Base-by-base conservation (phyloP, 2,113 vertebrate genomes). In the Stegastes partitus region DNA sequence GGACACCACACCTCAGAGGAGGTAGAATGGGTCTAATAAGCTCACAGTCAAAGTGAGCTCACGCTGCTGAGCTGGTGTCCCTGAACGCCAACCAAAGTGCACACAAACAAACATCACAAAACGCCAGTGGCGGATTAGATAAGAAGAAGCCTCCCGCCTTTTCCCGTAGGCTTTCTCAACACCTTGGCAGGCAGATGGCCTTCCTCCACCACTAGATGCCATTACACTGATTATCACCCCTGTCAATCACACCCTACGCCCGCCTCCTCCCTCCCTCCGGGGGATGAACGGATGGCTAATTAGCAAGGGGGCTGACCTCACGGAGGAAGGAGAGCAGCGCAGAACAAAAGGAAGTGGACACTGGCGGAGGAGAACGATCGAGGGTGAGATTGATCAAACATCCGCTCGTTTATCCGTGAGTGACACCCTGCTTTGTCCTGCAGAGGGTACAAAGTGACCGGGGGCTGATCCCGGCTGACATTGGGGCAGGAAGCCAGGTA, bases 171-270 rank as follows among this genome's bases (percentile, higher is more conserved):
- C 83, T 83, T 71, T 87, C 69, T 83, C 69, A 25, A 87, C 91
- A 90, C 89, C 89, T 93, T 83, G 75, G 86, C 80, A 73, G 81
- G 62, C 89, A 91, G 83, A 89, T 90, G 90, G 86, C 74, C 71
- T 76, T 12, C 51, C 11, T 2, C 59, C 74, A 14, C 74, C 2
- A 62, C 63, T 22, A 42, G 49, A 82, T 64, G 58, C 82, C 82
- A 92, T 93, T 92, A 92, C 74, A 23, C 55, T 49, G 91, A 93
- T 93, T 89, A 93, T 86, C 87, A 88, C 68, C 49, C 31, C 83
- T 85, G 93, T 91, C 93, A 86, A 87, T 93, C 91, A 87, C 49
- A 70, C 6, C 67, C 68, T 49, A 55, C 56, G 1, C 67, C 37
- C 68, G 37, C 44, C 62, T 62, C n/a, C 65, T 57, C 44, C 44